phyloP scores from a whole-genome alignment of 1,140 invertebrate genomes.

The Drosophila nannoptera region DNA sequence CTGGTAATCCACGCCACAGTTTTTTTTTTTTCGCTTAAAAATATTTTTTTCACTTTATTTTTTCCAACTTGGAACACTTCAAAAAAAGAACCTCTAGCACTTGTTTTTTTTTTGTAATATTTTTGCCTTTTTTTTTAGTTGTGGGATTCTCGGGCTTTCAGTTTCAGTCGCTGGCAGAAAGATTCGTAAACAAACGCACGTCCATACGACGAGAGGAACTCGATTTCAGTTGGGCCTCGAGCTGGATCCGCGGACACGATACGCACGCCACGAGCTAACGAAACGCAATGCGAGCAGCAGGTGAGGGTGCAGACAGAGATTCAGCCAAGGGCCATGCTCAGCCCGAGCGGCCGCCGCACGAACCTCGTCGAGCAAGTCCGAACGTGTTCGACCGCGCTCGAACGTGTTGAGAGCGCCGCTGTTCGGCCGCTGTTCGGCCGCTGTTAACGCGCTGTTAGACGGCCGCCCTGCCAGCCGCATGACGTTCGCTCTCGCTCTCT shows the following conservation, averaged over 20 bases:
- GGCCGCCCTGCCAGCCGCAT: no score
- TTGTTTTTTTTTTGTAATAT: conserved; percentile 1
- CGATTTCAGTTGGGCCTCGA: conserved; percentile 31
- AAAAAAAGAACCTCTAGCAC: conserved; percentile 27
- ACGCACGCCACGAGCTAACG: conserved; percentile 61
- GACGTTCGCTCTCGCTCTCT: no score
- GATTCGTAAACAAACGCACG: conserved; percentile 22
- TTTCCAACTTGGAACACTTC: conserved; percentile 2
- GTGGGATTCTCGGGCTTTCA: not conserved
- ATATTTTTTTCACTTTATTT: not conserved
- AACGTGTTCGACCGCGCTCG: conserved; percentile 48
- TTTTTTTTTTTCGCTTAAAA: conserved; percentile 15
- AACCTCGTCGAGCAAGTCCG: conserved; percentile 47
- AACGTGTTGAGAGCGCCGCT: conserved; percentile 33
- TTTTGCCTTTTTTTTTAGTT: not conserved
- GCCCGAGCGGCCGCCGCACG: conserved; percentile 16
- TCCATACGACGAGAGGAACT: conserved; percentile 19
- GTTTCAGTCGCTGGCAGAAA: not conserved
- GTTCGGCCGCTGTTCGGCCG: conserved; percentile 32
- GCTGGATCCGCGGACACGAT: conserved; percentile 48
- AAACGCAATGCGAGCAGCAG: conserved; percentile 54
- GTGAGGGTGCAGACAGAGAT: conserved; percentile 34
- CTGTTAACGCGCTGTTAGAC: conserved; percentile 11
- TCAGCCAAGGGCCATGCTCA: conserved; percentile 1
- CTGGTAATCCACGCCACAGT: conserved; percentile 67